These are phyloP conservation scores for Cynopterus sphinx DNA, from an alignment of 2,797 vertebrate species.

Conservation along the genomic window DNA sequence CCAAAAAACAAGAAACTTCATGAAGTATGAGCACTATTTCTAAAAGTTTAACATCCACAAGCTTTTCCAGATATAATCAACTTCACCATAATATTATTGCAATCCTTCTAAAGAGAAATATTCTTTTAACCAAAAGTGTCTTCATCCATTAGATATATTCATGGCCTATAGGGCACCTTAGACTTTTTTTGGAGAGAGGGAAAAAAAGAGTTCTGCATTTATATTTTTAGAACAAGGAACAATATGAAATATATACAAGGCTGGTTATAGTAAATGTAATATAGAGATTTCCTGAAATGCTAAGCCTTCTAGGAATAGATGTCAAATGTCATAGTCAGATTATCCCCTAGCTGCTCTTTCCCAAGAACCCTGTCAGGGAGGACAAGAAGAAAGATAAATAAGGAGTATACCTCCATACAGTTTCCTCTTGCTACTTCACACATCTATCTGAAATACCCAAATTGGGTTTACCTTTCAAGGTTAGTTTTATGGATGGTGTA, in stretches of 20 bases:
- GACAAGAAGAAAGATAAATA: not conserved
- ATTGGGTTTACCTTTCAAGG: constrained; percentile 16
- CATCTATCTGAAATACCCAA: not conserved
- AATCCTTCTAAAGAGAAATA: not conserved
- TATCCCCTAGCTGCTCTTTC: not conserved
- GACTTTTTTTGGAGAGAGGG: not conserved
- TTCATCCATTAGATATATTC: not conserved
- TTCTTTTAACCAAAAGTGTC: not conserved
- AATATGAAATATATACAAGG: not conserved
- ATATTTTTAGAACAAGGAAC: constrained; percentile 5
- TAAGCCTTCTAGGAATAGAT: not conserved
- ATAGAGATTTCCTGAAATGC: constrained; percentile 15
- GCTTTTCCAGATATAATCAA: not conserved
- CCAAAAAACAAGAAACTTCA: not conserved
- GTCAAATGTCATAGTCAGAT: not conserved
- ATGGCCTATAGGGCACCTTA: not conserved
- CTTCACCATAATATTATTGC: not conserved
- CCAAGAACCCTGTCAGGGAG: not conserved
- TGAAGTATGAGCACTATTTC: not conserved
- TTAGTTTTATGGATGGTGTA: constrained; percentile 33
- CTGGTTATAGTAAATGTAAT: not conserved
- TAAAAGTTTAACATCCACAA: not conserved
- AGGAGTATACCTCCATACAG: not conserved
- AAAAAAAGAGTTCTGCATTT: not conserved
- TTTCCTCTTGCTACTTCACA: not conserved